These are phyloP conservation scores for Plecturocebus donacophilus DNA, from an alignment of 2,113 vertebrate species.

Conservation along the genomic window DNA sequence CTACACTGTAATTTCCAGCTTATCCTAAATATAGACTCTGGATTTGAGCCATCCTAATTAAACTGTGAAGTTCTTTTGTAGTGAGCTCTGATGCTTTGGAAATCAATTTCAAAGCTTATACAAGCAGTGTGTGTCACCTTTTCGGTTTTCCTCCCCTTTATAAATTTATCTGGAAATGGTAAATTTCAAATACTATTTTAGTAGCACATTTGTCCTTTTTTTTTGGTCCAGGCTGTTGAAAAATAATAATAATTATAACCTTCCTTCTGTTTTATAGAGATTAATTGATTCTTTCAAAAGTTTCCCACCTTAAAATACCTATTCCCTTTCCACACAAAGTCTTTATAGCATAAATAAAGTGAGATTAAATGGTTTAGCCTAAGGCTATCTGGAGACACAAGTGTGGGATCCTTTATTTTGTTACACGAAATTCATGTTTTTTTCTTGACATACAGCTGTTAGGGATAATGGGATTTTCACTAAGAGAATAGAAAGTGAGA, in stretches of 20 bases:
- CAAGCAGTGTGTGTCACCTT: slow-evolving; percentile 54
- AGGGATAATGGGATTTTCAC: slow-evolving; percentile 71
- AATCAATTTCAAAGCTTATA: slow-evolving; percentile 78
- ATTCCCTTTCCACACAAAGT: neutral
- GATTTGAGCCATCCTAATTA: slow-evolving; percentile 83
- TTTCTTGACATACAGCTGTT: slow-evolving; percentile 72
- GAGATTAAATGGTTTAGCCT: slow-evolving; percentile 70
- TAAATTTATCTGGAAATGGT: slow-evolving; percentile 58
- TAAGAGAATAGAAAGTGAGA: slow-evolving; percentile 68
- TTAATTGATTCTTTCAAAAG: slow-evolving; percentile 38
- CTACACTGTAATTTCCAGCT: slow-evolving; percentile 76
- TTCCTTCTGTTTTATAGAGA: slow-evolving; percentile 17
- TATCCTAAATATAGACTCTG: slow-evolving; percentile 81
- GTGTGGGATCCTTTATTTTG: slow-evolving; percentile 47
- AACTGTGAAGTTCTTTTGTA: slow-evolving; percentile 77
- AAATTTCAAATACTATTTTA: slow-evolving; percentile 53
- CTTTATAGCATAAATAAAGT: slow-evolving; percentile 64
- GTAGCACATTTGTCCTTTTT: neutral
- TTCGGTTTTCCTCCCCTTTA: slow-evolving; percentile 42
- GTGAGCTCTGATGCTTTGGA: slow-evolving; percentile 70
- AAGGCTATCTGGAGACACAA: slow-evolving; percentile 69
- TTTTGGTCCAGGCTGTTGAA: neutral
- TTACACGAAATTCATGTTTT: slow-evolving; percentile 68
- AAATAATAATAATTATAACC: neutral
- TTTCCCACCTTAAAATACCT: neutral